A percentile compares a stretch with the other conserved stretches of the same genome.
Conservation (phyloP, 2,888 invertebrate genomes). For the Stegophylla sp. region DNA sequence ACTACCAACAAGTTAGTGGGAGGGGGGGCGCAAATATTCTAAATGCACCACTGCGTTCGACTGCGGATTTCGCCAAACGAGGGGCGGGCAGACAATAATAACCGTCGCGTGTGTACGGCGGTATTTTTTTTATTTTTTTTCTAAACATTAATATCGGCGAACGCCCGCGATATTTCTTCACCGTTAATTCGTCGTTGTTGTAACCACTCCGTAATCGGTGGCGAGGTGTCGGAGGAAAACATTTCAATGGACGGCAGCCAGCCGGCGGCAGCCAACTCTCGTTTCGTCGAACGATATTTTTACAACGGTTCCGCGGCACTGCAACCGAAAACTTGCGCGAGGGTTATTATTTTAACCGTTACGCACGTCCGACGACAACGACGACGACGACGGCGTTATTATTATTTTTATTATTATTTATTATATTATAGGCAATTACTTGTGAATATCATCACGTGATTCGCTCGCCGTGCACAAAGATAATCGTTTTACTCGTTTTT, state of each 20-base stretch:
- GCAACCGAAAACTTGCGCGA: slow-evolving; percentile 2
- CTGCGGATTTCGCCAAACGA: too few species aligned
- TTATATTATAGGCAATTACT: slow-evolving; percentile 15
- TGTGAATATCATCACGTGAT: not conserved
- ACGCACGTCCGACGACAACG: slow-evolving; percentile 15
- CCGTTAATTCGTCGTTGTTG: slow-evolving; percentile 7
- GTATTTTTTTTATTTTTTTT: too few species aligned
- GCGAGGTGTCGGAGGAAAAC: slow-evolving; percentile 3
- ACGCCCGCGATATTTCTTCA: slow-evolving; percentile 20
- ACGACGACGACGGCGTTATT: not conserved
- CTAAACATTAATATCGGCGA: too few species aligned
- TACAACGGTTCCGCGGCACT: not conserved
- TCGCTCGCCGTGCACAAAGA: not conserved
- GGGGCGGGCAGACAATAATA: too few species aligned
- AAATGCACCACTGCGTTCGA: too few species aligned
- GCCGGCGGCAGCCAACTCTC: too few species aligned
- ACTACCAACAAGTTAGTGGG: too few species aligned
- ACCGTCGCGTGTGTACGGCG: too few species aligned
- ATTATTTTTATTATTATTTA: slow-evolving; percentile 8
- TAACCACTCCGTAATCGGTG: not conserved
- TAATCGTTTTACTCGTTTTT: not conserved
- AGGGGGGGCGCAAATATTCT: too few species aligned
- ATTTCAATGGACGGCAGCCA: not conserved
- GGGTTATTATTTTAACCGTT: slow-evolving; percentile 43
- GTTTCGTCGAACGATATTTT: slow-evolving; percentile 23